Evolutionary conservation across 2,888 invertebrate genomes (phyloP).

Genomic region (Malthinus seriepunctatus): DNA sequence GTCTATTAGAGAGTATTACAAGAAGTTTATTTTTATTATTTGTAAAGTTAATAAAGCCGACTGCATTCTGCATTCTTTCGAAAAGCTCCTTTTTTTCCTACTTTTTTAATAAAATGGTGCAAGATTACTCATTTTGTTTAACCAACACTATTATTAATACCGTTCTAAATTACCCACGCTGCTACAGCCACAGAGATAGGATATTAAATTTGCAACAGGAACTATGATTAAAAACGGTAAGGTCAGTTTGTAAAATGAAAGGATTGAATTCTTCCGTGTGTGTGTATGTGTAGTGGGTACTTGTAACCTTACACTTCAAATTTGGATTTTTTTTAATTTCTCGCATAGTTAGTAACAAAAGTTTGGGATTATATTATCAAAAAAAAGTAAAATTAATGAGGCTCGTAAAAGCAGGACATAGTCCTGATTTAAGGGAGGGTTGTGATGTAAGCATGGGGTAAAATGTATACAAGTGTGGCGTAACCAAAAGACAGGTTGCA

Average conservation of each 20-base stretch:
- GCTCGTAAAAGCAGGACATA: slow-evolving; percentile 19
- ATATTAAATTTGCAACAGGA: no score
- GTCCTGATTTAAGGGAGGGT: slow-evolving; percentile 26
- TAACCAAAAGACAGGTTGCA: slow-evolving; percentile 34
- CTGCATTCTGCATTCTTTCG: background rate
- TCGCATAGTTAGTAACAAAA: background rate
- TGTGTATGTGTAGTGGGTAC: no score
- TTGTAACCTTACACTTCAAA: no score
- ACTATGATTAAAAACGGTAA: no score
- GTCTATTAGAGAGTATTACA: slow-evolving; percentile 17
- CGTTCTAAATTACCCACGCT: background rate
- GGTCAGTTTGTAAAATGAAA: no score
- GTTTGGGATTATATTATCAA: no score
- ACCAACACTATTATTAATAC: background rate
- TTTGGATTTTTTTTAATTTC: background rate
- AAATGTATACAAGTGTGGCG: slow-evolving; percentile 26
- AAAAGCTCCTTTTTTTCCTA: background rate
- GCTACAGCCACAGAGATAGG: background rate
- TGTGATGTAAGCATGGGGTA: slow-evolving; percentile 29
- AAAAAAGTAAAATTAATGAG: slow-evolving; percentile 24
- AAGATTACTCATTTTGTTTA: background rate
- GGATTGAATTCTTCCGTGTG: no score
- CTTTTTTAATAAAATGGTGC: background rate
- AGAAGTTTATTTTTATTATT: slow-evolving; percentile 15
- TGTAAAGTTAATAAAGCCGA: background rate